A percentile compares a stretch with the other conserved stretches of the same genome.
These are phyloP conservation scores for Beris morrisii DNA, from an alignment of 2,888 invertebrate species.

Conservation along the genomic window DNA sequence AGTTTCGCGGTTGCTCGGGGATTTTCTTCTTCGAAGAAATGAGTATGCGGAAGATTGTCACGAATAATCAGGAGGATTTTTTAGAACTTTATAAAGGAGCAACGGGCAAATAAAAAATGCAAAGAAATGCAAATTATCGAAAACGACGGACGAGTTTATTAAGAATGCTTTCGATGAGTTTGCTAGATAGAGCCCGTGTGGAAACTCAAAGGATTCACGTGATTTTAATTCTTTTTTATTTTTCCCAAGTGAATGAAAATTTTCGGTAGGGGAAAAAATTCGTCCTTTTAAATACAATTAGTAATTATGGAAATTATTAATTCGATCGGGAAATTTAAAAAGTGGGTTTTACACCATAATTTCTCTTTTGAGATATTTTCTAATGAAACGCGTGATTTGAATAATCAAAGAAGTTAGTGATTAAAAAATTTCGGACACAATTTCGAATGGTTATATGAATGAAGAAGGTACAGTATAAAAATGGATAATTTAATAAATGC, in stretches of 20 bases:
- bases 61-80: neutral
- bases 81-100: conserved; percentile 1
- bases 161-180: neutral
- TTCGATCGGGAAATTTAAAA: neutral
- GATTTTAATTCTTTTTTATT: too few relatives aligned
- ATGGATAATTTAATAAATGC: too few relatives aligned
- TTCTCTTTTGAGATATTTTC: too few relatives aligned
- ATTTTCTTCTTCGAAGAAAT: conserved; percentile 5
- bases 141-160: neutral
- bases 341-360: too few relatives aligned
- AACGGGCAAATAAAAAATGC: conserved; percentile 25
- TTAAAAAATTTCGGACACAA: too few relatives aligned
- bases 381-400: too few relatives aligned
- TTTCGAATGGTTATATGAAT: too few relatives aligned
- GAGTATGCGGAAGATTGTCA: conserved; percentile 7
- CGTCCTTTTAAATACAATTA: neutral
- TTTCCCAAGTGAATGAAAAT: neutral
- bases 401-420: too few relatives aligned
- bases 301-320: conserved; percentile 7
- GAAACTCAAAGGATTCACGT: conserved; percentile 13
- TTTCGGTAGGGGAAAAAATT: neutral
- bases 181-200: neutral
- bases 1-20: conserved; percentile 27
- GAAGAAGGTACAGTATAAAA: too few relatives aligned
- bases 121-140: conserved; percentile 28